A percentile compares a stretch with the other conserved stretches of the same genome.
Evolutionary conservation across 2,113 vertebrate genomes (phyloP).

Genomic region (Acanthochromis polyacanthus): DNA sequence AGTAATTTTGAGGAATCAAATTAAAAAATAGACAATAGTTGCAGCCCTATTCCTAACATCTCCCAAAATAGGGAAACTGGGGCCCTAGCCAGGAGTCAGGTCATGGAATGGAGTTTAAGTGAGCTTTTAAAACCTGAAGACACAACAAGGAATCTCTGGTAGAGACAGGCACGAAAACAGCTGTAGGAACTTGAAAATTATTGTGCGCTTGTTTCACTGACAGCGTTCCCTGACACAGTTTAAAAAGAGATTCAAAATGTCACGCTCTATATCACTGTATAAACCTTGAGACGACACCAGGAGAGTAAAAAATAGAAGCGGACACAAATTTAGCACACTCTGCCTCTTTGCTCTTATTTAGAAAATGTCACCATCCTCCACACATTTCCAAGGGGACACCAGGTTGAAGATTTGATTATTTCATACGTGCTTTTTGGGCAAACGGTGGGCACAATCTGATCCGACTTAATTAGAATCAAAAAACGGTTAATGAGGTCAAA

Average conservation of each 20-base stretch:
- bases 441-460: too few relatives aligned
- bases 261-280: not conserved
- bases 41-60: too few relatives aligned
- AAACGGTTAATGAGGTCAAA: constrained; percentile 42
- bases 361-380: not conserved
- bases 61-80: too few relatives aligned
- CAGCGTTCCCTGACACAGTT: not conserved
- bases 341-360: not conserved
- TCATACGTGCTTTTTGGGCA: not conserved
- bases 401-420: not conserved
- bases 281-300: not conserved
- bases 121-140: too few relatives aligned
- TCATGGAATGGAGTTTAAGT: too few relatives aligned
- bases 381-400: not conserved
- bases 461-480: constrained; percentile 9
- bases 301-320: not conserved
- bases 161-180: too few relatives aligned
- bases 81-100: too few relatives aligned
- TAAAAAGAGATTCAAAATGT: not conserved
- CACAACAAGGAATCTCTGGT: too few relatives aligned
- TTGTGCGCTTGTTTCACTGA: not conserved
- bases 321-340: not conserved
- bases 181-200: not conserved
- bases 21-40: too few relatives aligned
- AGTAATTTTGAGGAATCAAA: too few relatives aligned